phyloP scores from a whole-genome alignment of 1,140 invertebrate species.

The Scaptomyza graminum region DNA sequence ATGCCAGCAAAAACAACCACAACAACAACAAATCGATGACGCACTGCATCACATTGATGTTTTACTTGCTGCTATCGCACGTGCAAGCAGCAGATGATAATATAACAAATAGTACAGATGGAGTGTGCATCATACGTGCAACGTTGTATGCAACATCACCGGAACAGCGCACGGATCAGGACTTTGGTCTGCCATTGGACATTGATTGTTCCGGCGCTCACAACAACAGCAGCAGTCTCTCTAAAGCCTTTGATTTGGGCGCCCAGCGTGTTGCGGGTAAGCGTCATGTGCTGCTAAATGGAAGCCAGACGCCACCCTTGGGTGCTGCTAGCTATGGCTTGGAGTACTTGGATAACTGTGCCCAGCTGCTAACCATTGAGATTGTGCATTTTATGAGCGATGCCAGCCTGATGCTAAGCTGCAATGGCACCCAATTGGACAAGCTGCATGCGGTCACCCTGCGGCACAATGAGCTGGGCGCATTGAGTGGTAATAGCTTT shows the following conservation, averaged over 20 bases:
- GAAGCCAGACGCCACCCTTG: slow-evolving; percentile 59
- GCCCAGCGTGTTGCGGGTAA: slow-evolving; percentile 64
- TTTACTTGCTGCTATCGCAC: slow-evolving; percentile 35
- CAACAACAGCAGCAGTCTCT: slow-evolving; percentile 1
- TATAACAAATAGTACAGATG: neutral
- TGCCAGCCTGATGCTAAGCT: slow-evolving; percentile 31
- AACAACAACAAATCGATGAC: slow-evolving; percentile 43
- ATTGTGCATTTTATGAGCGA: slow-evolving; percentile 64
- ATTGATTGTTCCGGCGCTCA: slow-evolving; percentile 50
- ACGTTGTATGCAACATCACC: slow-evolving; percentile 50
- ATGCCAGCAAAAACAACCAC: slow-evolving; percentile 14
- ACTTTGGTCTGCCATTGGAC: slow-evolving; percentile 61
- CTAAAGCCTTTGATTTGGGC: slow-evolving; percentile 34
- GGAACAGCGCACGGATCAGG: slow-evolving; percentile 25
- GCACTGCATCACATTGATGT: slow-evolving; percentile 54
- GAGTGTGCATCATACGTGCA: slow-evolving; percentile 57
- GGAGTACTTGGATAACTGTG: slow-evolving; percentile 71
- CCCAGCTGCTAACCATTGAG: slow-evolving; percentile 39
- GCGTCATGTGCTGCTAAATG: slow-evolving; percentile 61
- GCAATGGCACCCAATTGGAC: slow-evolving; percentile 16
- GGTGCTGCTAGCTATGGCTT: slow-evolving; percentile 61
- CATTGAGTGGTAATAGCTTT: slow-evolving; percentile 45
- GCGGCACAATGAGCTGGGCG: slow-evolving; percentile 51
- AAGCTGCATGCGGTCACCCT: slow-evolving; percentile 27
- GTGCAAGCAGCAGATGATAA: slow-evolving; percentile 27